Evolutionary conservation across 2,113 vertebrate species (phyloP).

Genomic region (Campylomormyrus tamandua): DNA sequence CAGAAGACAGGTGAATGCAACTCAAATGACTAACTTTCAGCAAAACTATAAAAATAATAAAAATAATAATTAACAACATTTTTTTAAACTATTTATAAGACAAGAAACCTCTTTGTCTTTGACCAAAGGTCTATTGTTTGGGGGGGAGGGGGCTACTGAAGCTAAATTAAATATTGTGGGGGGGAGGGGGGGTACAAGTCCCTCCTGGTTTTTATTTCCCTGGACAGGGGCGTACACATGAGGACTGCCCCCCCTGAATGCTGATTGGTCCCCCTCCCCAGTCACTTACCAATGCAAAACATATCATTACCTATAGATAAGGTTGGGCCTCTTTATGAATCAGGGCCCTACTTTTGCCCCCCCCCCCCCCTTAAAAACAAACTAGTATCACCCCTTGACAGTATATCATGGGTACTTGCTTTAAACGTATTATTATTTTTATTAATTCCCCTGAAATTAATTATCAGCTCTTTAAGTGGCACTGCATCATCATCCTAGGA

Average conservation of each 20-base stretch:
- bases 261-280: neutral
- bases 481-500: neutral
- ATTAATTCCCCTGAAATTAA: neutral
- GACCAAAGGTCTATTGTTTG: neutral
- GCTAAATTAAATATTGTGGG: neutral
- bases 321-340: neutral
- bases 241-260: neutral
- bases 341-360: neutral
- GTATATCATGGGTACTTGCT: neutral
- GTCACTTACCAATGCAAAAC: neutral
- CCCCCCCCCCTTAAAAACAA: neutral
- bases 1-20: slow-evolving; percentile 43
- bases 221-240: neutral
- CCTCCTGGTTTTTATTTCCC: neutral
- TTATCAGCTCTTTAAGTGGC: neutral
- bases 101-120: neutral
- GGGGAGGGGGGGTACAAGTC: neutral
- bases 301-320: neutral
- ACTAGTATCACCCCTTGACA: neutral
- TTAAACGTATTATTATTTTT: neutral
- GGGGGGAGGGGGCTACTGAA: neutral
- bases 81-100: neutral
- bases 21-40: neutral
- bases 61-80: neutral
- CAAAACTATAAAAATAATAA: neutral